These are phyloP conservation scores for Drosophila cardini DNA, from an alignment of 1,140 invertebrate species.

Conservation along the genomic window DNA sequence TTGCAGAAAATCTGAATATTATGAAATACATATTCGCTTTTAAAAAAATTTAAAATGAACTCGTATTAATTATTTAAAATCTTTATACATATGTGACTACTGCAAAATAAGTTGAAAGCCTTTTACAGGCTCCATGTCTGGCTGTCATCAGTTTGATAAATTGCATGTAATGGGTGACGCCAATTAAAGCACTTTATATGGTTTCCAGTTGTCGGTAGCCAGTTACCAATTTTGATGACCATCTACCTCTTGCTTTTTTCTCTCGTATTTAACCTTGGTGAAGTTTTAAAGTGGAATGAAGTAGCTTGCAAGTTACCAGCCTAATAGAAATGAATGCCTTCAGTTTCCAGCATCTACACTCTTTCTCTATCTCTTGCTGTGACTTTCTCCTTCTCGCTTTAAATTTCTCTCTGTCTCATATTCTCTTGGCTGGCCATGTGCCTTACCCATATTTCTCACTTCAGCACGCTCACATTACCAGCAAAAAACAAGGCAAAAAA, in stretches of 20 bases:
- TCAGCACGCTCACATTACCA: constrained; percentile 59
- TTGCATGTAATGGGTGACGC: constrained; percentile 78
- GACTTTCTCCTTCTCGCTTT: background rate
- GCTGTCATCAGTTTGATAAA: constrained; percentile 72
- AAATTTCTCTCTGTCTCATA: constrained; percentile 3
- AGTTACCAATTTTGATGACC: constrained; percentile 14
- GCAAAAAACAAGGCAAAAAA: constrained; percentile 37
- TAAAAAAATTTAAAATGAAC: too few species aligned
- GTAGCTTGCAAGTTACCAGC: constrained; percentile 25
- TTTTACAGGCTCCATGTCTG: constrained; percentile 43
- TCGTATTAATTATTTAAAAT: too few species aligned
- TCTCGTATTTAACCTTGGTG: constrained; percentile 23
- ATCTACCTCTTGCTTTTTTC: constrained; percentile 36
- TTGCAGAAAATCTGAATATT: too few species aligned
- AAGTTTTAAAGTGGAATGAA: constrained; percentile 59
- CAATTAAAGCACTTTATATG: constrained; percentile 77
- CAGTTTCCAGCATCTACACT: constrained; percentile 27
- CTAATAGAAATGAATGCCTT: constrained; percentile 77
- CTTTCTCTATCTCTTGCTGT: constrained; percentile 2
- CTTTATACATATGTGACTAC: too few species aligned
- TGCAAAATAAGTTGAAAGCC: background rate
- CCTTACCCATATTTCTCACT: constrained; percentile 72
- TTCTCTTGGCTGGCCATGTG: constrained; percentile 53
- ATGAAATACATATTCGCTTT: too few species aligned
- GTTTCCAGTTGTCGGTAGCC: constrained; percentile 24